These are phyloP conservation scores for Dryobotodes eremita DNA, from an alignment of 2,888 invertebrate species.

Conservation along the genomic window DNA sequence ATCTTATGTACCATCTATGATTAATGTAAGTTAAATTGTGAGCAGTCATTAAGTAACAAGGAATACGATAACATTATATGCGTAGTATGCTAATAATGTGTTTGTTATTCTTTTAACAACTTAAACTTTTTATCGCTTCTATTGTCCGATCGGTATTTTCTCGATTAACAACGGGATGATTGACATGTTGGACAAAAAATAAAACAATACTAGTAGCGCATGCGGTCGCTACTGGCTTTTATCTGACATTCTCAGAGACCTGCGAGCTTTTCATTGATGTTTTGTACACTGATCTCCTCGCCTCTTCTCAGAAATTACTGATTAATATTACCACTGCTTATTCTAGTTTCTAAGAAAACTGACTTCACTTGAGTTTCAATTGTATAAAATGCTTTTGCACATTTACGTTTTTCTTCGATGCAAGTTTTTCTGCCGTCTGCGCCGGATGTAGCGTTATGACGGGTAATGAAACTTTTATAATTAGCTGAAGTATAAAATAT, in stretches of 20 bases:
- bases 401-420: conserved; percentile 40
- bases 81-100: conserved; percentile 72
- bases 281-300: conserved; percentile 61
- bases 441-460: conserved; percentile 31
- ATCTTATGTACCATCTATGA: conserved; percentile 65
- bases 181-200: conserved; percentile 81
- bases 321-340: conserved; percentile 61
- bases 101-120: conserved; percentile 74
- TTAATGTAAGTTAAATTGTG: conserved; percentile 73
- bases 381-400: conserved; percentile 49
- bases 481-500: conserved; percentile 47
- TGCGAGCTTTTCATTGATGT: conserved; percentile 63
- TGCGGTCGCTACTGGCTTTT: conserved; percentile 75
- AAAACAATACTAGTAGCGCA: conserved; percentile 78
- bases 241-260: conserved; percentile 65
- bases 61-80: conserved; percentile 71
- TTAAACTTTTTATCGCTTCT: conserved; percentile 78
- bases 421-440: conserved; percentile 44
- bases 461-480: conserved; percentile 53
- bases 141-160: conserved; percentile 82
- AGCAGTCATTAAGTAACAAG: conserved; percentile 74
- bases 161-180: conserved; percentile 80
- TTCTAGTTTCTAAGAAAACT: conserved; percentile 62
- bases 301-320: conserved; percentile 57
- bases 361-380: conserved; percentile 53